These are phyloP conservation scores for Phalacrocorax aristotelis DNA, from an alignment of 2,113 vertebrate species.

Conservation along the genomic window DNA sequence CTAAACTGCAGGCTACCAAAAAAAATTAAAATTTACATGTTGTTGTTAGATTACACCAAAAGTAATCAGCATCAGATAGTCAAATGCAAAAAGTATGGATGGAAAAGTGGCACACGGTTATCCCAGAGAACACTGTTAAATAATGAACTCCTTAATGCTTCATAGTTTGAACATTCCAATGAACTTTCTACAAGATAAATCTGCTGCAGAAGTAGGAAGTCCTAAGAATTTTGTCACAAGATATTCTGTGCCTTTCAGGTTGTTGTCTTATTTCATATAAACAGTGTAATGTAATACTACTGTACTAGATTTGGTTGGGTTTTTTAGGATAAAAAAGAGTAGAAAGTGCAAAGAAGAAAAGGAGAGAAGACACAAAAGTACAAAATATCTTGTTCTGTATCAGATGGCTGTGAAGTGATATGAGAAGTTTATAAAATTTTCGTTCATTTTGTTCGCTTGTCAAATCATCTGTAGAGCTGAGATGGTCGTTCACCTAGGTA, in stretches of 20 bases:
- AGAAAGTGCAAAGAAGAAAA: background rate
- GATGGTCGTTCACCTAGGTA: background rate
- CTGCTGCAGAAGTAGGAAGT: background rate
- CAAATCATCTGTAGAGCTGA: background rate
- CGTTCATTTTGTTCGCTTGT: background rate
- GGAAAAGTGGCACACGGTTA: background rate
- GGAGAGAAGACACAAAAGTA: background rate
- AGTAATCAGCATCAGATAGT: background rate
- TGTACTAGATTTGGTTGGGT: background rate
- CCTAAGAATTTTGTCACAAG: background rate
- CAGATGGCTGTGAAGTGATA: background rate
- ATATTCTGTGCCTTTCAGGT: background rate
- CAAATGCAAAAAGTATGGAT: background rate
- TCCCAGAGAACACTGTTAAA: background rate
- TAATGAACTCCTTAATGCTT: accelerated
- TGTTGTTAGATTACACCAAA: background rate
- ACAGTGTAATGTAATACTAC: background rate
- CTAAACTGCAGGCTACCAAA: background rate
- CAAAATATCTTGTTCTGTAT: background rate
- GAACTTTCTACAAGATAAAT: background rate
- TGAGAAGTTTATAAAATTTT: background rate
- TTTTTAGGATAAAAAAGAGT: background rate
- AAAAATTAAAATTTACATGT: background rate
- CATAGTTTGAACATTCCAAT: background rate
- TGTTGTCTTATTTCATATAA: background rate